Evolutionary conservation across 2,888 invertebrate species (phyloP).

Genomic region (Lordiphosa andalusiaca): DNA sequence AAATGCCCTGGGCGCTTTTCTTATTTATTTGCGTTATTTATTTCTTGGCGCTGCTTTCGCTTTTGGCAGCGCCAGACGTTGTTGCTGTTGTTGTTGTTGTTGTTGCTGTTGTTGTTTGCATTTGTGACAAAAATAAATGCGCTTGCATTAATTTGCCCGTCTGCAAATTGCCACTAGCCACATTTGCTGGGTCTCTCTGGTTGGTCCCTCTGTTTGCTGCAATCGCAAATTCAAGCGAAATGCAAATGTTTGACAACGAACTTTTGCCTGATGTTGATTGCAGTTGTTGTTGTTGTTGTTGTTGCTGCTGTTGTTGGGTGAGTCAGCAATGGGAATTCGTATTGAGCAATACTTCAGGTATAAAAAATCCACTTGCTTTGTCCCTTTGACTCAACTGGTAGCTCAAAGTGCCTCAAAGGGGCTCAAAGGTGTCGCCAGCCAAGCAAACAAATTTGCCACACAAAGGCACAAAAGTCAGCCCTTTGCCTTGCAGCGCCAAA

Average conservation of each 20-base stretch:
- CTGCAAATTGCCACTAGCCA: constrained; percentile 72
- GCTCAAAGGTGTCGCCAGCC: constrained; percentile 62
- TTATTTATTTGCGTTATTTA: constrained; percentile 73
- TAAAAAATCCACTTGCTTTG: constrained; percentile 59
- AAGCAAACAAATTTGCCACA: constrained; percentile 61
- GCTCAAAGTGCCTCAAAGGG: constrained; percentile 22
- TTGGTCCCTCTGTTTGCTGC: constrained; percentile 28
- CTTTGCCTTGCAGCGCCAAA: constrained; percentile 50
- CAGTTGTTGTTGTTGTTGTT: constrained; percentile 1
- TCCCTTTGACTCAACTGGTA: constrained; percentile 38
- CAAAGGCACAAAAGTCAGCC: constrained; percentile 38
- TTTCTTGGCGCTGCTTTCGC: constrained; percentile 73
- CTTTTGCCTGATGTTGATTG: constrained; percentile 44
- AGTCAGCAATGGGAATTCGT: constrained; percentile 45
- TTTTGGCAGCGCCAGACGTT: constrained; percentile 68
- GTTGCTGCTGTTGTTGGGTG: constrained; percentile 19
- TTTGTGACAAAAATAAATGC: constrained; percentile 72
- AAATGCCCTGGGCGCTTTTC: constrained; percentile 66
- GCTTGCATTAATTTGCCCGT: constrained; percentile 72
- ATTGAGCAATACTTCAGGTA: constrained; percentile 39
- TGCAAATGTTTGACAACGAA: constrained; percentile 72
- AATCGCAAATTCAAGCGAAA: constrained; percentile 71
- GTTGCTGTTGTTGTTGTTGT: constrained; percentile 39
- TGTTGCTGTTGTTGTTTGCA: constrained; percentile 58
- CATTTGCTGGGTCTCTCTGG: constrained; percentile 5